Base-by-base conservation (phyloP, 1,140 invertebrate species). In the Rhopalosiphum padi region DNA sequence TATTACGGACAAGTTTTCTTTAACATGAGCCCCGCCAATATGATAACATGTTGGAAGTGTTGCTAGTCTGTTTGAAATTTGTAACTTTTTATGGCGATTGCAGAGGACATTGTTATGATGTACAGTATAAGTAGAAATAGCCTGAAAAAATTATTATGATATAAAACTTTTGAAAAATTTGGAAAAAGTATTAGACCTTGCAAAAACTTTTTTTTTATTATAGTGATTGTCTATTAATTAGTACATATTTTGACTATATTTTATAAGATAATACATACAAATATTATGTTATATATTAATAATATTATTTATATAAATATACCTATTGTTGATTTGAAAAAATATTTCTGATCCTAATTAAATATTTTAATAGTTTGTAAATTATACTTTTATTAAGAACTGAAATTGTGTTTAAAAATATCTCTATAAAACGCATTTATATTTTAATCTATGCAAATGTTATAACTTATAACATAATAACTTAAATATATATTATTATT, bases 21-120 rank as follows among this genome's bases (percentile, higher is more conserved):
- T 85, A 41, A 93, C 9, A 93, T 93, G 91, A 35, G 91, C 35
- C 1, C 91, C 91, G 41, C 91, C 91, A 43, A 93, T 60, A 43
- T 93, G 91, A 25, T 93, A 93, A 51, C 82, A 85, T 86, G 82
- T 93, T n/a, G 77, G 48, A 55, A 30, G 46, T 43, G 4, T 83
- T n/a, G 4, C 15, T 18, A 23, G 11, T 53, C 6, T 93, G 3
- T 51, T 93, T 30, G 21, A 22, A 30, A 41, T 41, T 53, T 0
- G 48, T 25, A 83, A 0, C 6, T 86, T 93, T 86, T 93, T 93
- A 41, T 93, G 43, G 6, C 6, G 91, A 43, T 93, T 85, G 25
- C 48, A 37, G 48, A 85, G 41, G 9, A 55, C 91, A 93, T 93
- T 86, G 22, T 85, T 93, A 11, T 83, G 48, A 86, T 53, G 77